Evolutionary conservation across 2,797 vertebrate genomes (phyloP), one percentile per base, ranked within the genome.

Genomic region (Acropternis orthonyx): DNA sequence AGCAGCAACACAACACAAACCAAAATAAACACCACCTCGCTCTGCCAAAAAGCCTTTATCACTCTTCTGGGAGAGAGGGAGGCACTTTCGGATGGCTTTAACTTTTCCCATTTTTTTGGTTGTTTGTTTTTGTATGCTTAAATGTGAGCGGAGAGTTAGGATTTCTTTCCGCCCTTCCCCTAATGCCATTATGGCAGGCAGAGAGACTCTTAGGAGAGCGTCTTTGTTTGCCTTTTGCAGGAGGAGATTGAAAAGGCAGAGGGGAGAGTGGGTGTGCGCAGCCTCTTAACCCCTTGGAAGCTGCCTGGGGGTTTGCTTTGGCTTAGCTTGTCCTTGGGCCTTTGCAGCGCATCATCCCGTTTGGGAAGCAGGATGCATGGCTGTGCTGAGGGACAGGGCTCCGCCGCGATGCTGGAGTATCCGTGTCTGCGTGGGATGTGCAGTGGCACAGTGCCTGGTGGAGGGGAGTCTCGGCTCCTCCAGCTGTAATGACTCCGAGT

Each of bases 1-100:
- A 96, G 97, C 96, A 96, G 97, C 97, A 97, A 97, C 98, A 97
- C 97, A 97, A 91, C 94, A 85, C 96, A 97, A 98, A 98, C 97
- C 96, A 97, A 97, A 97, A 97, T 97, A 98, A 95, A 97, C 95
- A 97, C 93, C 97, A 88, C 96, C 96, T 96, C 58, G 14, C 89
- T 91, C 96, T 97, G 96, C 97, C 96, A 94, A 61, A 95, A 95
- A 97, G 96, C 97, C 97, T 97, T 97, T 97, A 97, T 97, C 97
- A 85, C 96, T 73, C 98, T 98, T 95, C 58, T 91, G 97, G 97
- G 97, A 95, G 84, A 96, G 96, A 97, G 82, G 88, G 72, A 97
- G 97, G 96, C 88, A 86, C 97, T 97, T 97, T 96, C 95, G 97
- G 98, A 98, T 96, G 93, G 94, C 97, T 97, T 97, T 97, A 95